Percentiles rank a stretch among this genome's conserved stretches.
Conservation (phyloP, 2,797 vertebrate species). For the Trachurus trachurus region DNA sequence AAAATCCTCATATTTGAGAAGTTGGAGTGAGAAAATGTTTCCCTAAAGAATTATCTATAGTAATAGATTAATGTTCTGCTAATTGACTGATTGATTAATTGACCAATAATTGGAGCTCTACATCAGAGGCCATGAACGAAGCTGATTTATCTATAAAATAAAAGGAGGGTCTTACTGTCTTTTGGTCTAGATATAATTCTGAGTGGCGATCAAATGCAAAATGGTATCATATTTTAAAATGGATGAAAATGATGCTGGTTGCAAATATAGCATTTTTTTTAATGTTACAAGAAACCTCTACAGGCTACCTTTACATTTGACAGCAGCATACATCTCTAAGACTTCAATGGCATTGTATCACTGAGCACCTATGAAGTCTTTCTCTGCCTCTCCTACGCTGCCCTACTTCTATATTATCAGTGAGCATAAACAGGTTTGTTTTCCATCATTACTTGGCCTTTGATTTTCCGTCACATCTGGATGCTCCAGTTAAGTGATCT, state of each 20-base stretch:
- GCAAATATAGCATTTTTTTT: not conserved
- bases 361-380: not conserved
- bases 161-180: not conserved
- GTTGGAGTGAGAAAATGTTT: not conserved
- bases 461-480: constrained; percentile 41
- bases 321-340: not conserved
- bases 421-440: constrained; percentile 13
- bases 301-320: not conserved
- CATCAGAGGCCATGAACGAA: not conserved
- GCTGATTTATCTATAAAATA: not conserved
- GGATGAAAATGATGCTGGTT: not conserved
- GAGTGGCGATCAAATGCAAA: not conserved
- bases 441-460: constrained; percentile 37
- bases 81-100: not conserved
- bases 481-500: constrained; percentile 49
- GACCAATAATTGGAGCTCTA: not conserved
- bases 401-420: constrained; percentile 11
- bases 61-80: not conserved
- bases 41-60: not conserved
- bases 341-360: constrained; percentile 4
- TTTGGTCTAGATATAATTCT: not conserved
- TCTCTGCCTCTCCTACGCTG: not conserved
- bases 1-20: not conserved
- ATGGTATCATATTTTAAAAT: not conserved
- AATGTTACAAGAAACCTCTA: not conserved